These are phyloP conservation scores for Fissipunctia ypsillon DNA, from an alignment of 2,888 invertebrate species.

Conservation along the genomic window DNA sequence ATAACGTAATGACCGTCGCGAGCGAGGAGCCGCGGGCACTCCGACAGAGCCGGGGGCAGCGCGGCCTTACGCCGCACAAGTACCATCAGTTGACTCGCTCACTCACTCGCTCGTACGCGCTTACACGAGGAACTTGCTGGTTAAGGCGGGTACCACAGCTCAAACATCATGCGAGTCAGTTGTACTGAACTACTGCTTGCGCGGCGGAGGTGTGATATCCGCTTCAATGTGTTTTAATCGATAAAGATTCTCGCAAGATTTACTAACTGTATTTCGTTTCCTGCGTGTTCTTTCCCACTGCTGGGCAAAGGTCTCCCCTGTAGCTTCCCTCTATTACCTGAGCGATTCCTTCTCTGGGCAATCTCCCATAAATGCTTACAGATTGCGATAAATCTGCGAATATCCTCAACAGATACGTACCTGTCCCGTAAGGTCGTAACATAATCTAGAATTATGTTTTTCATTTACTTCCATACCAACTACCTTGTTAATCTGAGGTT, in stretches of 20 bases:
- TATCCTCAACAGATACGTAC: background rate
- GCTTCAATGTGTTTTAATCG: slow-evolving; percentile 9
- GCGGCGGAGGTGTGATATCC: too few relatives aligned
- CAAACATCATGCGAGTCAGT: too few relatives aligned
- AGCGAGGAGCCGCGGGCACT: slow-evolving; percentile 59
- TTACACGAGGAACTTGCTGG: background rate
- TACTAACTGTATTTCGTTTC: background rate
- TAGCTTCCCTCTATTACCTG: background rate
- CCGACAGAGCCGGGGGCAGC: slow-evolving; percentile 48
- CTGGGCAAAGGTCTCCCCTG: background rate
- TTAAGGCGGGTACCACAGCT: too few relatives aligned
- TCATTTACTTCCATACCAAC: background rate
- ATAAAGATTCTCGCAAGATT: background rate
- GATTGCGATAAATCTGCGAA: background rate
- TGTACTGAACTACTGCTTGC: too few relatives aligned
- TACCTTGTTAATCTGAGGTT: background rate
- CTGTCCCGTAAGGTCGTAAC: background rate
- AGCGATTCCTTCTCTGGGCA: background rate
- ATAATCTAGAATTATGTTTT: background rate
- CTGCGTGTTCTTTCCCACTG: background rate
- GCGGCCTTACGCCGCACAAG: slow-evolving; percentile 2
- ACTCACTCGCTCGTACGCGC: background rate
- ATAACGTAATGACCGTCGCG: slow-evolving; percentile 77
- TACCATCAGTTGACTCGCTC: slow-evolving; percentile 1
- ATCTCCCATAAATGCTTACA: background rate